A percentile compares a stretch with the other conserved stretches of the same genome.
Evolutionary conservation across 2,888 invertebrate species (phyloP).

Genomic region (Eremobia ochroleuca): DNA sequence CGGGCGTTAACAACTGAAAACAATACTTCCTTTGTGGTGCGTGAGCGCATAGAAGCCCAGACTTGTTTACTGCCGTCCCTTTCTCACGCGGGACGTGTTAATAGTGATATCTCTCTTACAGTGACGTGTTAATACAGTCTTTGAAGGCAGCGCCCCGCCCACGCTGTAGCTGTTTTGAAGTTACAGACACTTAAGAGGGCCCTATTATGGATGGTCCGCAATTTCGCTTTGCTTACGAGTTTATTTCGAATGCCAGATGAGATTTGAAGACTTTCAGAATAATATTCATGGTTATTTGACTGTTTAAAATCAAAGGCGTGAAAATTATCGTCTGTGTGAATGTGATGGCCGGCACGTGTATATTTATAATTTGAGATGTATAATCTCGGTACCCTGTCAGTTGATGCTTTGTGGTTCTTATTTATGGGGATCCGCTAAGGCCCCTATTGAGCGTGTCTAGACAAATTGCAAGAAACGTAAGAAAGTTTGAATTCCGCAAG

Average conservation of each 20-base stretch:
- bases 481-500: too few species aligned
- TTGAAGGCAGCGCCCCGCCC: slow-evolving; percentile 77
- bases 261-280: slow-evolving; percentile 52
- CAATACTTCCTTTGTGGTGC: slow-evolving; percentile 79
- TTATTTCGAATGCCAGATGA: slow-evolving; percentile 60
- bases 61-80: slow-evolving; percentile 68
- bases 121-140: slow-evolving; percentile 85
- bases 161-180: slow-evolving; percentile 66
- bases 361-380: slow-evolving; percentile 1
- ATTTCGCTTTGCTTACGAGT: slow-evolving; percentile 62
- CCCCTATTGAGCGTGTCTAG: too few species aligned
- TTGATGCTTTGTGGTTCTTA: neutral
- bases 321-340: slow-evolving; percentile 42
- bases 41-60: slow-evolving; percentile 77
- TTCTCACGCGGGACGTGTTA: slow-evolving; percentile 63
- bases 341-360: slow-evolving; percentile 7
- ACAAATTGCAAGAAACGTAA: too few species aligned
- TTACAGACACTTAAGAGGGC: slow-evolving; percentile 58
- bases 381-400: slow-evolving; percentile 4
- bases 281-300: slow-evolving; percentile 60
- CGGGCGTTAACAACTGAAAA: slow-evolving; percentile 79
- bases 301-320: slow-evolving; percentile 56
- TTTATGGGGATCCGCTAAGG: neutral
- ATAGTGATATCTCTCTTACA: slow-evolving; percentile 74
- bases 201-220: slow-evolving; percentile 64